phyloP scores from a whole-genome alignment of 2,888 invertebrate genomes.

The Stenoptilia bipunctidactyla region DNA sequence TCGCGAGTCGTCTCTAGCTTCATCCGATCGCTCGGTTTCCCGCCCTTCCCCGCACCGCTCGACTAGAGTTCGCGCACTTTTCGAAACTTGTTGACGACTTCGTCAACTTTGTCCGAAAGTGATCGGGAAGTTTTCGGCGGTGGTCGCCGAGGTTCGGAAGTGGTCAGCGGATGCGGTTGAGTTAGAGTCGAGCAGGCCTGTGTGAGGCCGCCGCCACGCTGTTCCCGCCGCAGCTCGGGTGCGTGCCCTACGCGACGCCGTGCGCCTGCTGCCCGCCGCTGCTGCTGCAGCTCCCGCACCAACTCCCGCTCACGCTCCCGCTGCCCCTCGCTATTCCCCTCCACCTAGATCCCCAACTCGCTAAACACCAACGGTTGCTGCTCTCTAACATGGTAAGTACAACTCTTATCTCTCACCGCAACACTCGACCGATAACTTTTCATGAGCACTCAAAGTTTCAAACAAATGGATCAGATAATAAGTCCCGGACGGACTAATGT shows the following conservation, averaged over 20 bases:
- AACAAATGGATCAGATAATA: conserved; percentile 49
- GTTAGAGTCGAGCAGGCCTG: conserved; percentile 64
- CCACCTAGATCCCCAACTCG: conserved; percentile 63
- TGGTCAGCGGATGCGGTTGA: conserved; percentile 67
- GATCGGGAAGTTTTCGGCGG: no score
- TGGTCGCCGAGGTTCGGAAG: conserved; percentile 49
- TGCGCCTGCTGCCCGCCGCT: conserved; percentile 65
- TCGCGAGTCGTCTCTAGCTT: conserved; percentile 48
- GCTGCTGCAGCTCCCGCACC: conserved; percentile 58
- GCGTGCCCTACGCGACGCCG: conserved; percentile 68
- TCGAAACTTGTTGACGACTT: no score
- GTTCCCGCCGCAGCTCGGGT: conserved; percentile 70
- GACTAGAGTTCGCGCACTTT: conserved; percentile 35
- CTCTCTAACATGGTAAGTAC: conserved; percentile 69
- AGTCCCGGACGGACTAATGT: conserved; percentile 36
- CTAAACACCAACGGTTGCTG: conserved; percentile 66
- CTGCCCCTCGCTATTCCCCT: conserved; percentile 59
- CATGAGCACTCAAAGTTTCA: conserved; percentile 36
- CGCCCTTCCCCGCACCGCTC: conserved; percentile 35
- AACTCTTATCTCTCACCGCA: not conserved
- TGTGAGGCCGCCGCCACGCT: conserved; percentile 69
- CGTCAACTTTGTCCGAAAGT: conserved; percentile 47
- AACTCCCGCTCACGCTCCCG: conserved; percentile 57
- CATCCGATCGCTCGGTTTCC: conserved; percentile 60
- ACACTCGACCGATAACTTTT: conserved; percentile 33